phyloP scores from a whole-genome alignment of 2,113 vertebrate species.

The Clinocottus analis region DNA sequence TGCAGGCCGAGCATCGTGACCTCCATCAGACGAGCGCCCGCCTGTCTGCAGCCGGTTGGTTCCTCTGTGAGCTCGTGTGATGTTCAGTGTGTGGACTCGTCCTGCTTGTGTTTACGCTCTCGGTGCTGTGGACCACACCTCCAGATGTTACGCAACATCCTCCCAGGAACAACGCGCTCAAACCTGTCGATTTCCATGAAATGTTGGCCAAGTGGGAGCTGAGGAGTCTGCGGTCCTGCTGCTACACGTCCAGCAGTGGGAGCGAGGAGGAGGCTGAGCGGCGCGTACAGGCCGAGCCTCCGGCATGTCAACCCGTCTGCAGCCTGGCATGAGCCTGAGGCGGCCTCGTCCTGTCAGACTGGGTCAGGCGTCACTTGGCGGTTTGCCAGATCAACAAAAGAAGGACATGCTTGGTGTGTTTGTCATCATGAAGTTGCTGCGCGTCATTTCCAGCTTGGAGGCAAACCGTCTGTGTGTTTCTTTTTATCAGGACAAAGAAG shows the following conservation, averaged over 20 bases:
- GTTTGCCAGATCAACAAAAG: background rate
- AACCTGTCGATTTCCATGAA: conserved; percentile 5
- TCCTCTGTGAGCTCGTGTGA: too few species aligned
- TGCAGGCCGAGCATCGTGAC: too few species aligned
- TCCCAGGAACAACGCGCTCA: background rate
- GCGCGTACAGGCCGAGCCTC: background rate
- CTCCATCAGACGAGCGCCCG: too few species aligned
- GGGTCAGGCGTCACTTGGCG: background rate
- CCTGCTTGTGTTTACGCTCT: too few species aligned
- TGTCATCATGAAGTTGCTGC: background rate
- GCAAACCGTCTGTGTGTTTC: too few species aligned
- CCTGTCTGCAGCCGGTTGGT: too few species aligned
- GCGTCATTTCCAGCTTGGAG: background rate
- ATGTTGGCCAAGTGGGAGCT: background rate
- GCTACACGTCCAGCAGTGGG: conserved; percentile 8
- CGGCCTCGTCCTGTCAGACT: background rate
- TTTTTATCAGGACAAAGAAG: too few species aligned
- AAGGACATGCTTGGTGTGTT: background rate
- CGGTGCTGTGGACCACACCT: too few species aligned
- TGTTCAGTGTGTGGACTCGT: too few species aligned
- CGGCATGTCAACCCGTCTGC: conserved; percentile 15
- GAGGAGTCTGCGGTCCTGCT: conserved; percentile 6
- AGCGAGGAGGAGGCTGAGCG: background rate
- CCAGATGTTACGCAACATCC: background rate
- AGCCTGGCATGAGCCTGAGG: background rate